phyloP scores from a whole-genome alignment of 2,797 vertebrate genomes.

The Hoplostethus atlanticus region DNA sequence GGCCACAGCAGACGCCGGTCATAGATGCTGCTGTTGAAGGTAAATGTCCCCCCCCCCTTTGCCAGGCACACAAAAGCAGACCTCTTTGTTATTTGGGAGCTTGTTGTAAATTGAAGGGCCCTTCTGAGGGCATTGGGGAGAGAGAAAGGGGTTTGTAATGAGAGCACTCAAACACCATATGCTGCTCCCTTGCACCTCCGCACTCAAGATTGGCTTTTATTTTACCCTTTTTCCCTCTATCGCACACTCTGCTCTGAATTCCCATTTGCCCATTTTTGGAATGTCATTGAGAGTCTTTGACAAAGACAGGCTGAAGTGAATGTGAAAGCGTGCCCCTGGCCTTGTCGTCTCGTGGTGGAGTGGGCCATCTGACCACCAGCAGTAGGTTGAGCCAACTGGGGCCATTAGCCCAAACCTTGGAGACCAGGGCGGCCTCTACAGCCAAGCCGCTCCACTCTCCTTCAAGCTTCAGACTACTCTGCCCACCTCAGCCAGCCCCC shows the following conservation, averaged over 20 bases:
- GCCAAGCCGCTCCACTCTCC: conserved; percentile 77
- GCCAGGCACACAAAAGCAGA: conserved; percentile 57
- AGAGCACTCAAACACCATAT: conserved; percentile 86
- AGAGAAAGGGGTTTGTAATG: conserved; percentile 74
- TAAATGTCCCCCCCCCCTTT: conserved; percentile 60
- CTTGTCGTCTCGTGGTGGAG: conserved; percentile 67
- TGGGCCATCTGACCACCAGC: conserved; percentile 81
- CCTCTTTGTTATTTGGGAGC: conserved; percentile 68
- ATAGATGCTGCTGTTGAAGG: conserved; percentile 58
- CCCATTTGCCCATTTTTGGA: conserved; percentile 78
- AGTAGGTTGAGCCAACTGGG: conserved; percentile 76
- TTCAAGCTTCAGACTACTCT: conserved; percentile 80
- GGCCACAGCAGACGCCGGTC: conserved; percentile 21
- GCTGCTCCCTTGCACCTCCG: conserved; percentile 70
- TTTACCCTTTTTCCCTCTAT: conserved; percentile 65
- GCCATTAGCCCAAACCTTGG: conserved; percentile 75
- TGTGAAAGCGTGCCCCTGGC: conserved; percentile 77
- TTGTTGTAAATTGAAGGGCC: conserved; percentile 81
- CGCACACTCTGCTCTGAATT: conserved; percentile 62
- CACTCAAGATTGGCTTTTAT: conserved; percentile 81
- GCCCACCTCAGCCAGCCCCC: conserved; percentile 44
- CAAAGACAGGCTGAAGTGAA: conserved; percentile 81
- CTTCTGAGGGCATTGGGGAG: conserved; percentile 70
- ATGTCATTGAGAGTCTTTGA: conserved; percentile 86
- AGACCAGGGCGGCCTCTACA: conserved; percentile 64